Conservation (phyloP, 2,113 vertebrate species). For the Ancistrus triradiatus region DNA sequence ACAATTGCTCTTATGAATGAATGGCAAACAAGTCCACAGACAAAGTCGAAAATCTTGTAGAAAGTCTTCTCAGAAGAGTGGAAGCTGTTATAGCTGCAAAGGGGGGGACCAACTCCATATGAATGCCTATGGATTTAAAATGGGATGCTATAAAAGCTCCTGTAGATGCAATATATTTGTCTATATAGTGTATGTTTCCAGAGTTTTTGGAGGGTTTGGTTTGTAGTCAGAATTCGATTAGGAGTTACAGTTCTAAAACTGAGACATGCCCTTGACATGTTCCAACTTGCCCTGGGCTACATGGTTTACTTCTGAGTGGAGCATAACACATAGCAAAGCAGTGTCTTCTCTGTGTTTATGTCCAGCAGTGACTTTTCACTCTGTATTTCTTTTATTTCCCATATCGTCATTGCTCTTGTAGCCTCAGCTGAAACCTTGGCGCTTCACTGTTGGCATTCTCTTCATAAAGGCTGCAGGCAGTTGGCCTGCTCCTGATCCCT, state of each 20-base stretch:
- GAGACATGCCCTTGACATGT: conserved; percentile 54
- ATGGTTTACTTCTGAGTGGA: conserved; percentile 28
- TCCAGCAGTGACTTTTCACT: conserved; percentile 15
- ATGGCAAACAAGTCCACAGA: no score
- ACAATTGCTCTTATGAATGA: no score
- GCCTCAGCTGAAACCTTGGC: conserved; percentile 35
- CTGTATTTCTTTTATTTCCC: conserved; percentile 22
- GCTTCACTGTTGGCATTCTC: conserved; percentile 37
- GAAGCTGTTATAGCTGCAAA: no score
- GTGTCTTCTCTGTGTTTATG: background rate
- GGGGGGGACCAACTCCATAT: no score
- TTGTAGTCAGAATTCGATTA: conserved; percentile 20
- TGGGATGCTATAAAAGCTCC: no score
- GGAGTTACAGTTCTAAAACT: conserved; percentile 45
- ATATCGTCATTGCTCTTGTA: conserved; percentile 25
- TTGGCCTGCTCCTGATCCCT: conserved; percentile 42
- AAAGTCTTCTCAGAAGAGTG: no score
- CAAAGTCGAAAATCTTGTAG: no score
- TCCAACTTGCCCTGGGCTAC: conserved; percentile 57
- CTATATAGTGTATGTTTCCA: background rate
- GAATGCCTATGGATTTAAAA: no score
- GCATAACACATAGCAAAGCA: conserved; percentile 9
- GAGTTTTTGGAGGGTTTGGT: background rate
- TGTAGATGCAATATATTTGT: no score
- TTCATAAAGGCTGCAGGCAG: conserved; percentile 40